Evolutionary conservation across 2,113 vertebrate genomes (phyloP), one percentile per base, ranked within the genome.

Genomic region (Hucho hucho): DNA sequence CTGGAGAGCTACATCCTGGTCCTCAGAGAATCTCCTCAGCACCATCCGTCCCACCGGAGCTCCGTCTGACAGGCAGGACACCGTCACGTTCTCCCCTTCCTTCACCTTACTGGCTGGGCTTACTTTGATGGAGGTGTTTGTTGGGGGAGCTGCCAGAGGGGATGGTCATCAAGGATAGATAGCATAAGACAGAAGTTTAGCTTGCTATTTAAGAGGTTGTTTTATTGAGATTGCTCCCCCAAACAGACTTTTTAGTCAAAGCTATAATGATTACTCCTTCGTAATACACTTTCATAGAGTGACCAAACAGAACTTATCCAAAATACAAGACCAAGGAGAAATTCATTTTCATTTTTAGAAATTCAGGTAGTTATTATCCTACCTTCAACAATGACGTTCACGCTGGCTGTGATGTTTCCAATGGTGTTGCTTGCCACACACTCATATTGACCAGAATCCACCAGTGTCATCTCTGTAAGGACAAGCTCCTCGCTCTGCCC

Each of bases 91-190:
- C 66, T 92, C 90, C 75, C 81, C 69, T 80, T 93, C 79, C 84
- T 86, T 87, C 1, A 81, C 76, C 29, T 73, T 82, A 37, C 81
- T 79, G 67, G 82, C 91, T 70, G 89, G 90, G 75, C 89, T 93
- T 80, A 89, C 80, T 72, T 4, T 83, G 74, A 92, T 82, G 1
- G 75, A 67, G 26, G 86, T 90, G 25, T 86, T 92, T 84, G 86
- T 89, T 74, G 83, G 91, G 66, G 89, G 85, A 78, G 79, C 92
- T 95, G 83, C 70, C 83, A 59, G 66, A 46, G 28, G 32, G 59
- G 63, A 63, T 22, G 1, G n/a, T 61, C 4, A n/a, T n/a, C 20
- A 61, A 61, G n/a, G 5, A 22, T n/a, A 9, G 4, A 22, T 61
- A 22, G 22, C 16, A 53, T 4, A 53, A 53, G 37, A 43, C 37